These are phyloP conservation scores for Drosophila eugracilis DNA, from an alignment of 1,140 invertebrate genomes.

Conservation along the genomic window DNA sequence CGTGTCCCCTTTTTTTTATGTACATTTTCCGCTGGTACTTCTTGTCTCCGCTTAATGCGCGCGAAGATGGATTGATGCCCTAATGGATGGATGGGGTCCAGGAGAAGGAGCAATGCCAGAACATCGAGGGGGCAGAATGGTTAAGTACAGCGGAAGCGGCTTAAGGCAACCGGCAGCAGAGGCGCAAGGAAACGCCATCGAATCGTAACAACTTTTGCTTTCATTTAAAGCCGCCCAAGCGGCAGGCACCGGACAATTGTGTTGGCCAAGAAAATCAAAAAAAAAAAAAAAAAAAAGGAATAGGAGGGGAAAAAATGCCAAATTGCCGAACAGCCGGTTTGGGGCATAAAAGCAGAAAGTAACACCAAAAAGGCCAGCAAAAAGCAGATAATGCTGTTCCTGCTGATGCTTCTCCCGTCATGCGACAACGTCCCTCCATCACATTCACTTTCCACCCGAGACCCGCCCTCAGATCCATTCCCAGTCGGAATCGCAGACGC, in stretches of 20 bases:
- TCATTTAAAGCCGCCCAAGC: conserved; percentile 71
- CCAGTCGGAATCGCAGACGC: conserved; percentile 3
- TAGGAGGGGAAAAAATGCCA: conserved; percentile 24
- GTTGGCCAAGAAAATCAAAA: conserved; percentile 30
- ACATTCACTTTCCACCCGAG: conserved; percentile 10
- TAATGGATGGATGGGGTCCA: conserved; percentile 42
- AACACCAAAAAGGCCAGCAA: conserved; percentile 50
- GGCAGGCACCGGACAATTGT: conserved; percentile 56
- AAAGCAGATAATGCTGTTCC: conserved; percentile 53
- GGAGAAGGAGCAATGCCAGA: neutral
- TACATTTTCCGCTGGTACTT: conserved; percentile 9
- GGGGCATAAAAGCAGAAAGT: conserved; percentile 52
- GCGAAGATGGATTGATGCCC: conserved; percentile 59
- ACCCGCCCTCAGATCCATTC: neutral
- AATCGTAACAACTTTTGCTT: conserved; percentile 76
- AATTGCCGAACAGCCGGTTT: conserved; percentile 62
- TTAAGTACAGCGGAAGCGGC: conserved; percentile 66
- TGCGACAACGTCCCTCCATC: conserved; percentile 34
- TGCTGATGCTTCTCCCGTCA: conserved; percentile 11
- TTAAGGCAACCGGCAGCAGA: conserved; percentile 28
- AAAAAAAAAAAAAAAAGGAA: neutral
- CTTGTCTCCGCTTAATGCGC: conserved; percentile 59
- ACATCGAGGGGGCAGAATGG: neutral
- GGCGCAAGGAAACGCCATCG: conserved; percentile 69
- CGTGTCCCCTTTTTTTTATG: conserved; percentile 52